Conservation (phyloP, 2,888 invertebrate species). For the Cetonia aurata region DNA sequence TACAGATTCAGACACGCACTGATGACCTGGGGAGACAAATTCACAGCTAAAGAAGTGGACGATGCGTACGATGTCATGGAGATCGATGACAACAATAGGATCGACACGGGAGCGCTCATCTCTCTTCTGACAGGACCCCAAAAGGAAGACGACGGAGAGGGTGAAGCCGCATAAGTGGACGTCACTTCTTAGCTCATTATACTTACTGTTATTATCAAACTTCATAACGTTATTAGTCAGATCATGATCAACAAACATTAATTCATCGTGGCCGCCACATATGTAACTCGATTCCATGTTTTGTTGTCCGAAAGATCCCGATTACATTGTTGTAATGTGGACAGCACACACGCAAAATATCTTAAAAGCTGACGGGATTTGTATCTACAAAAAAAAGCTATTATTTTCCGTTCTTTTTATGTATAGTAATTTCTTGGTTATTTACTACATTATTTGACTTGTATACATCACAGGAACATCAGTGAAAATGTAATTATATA, state of each 20-base stretch:
- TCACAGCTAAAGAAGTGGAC: slow-evolving; percentile 88
- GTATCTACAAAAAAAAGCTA: too few relatives aligned
- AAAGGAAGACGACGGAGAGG: slow-evolving; percentile 75
- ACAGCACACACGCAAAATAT: slow-evolving; percentile 18
- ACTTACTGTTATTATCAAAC: slow-evolving; percentile 14
- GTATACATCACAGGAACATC: slow-evolving; percentile 9
- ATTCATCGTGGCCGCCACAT: slow-evolving; percentile 33
- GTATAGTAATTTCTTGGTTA: slow-evolving; percentile 15
- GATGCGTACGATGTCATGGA: slow-evolving; percentile 95
- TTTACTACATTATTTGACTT: slow-evolving; percentile 6
- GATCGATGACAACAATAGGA: slow-evolving; percentile 90
- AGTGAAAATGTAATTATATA: slow-evolving; percentile 35
- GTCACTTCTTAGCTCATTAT: slow-evolving; percentile 17
- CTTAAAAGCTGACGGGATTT: slow-evolving; percentile 23
- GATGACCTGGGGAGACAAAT: slow-evolving; percentile 95
- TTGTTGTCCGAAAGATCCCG: slow-evolving; percentile 11
- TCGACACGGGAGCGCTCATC: slow-evolving; percentile 89
- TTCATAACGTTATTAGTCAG: slow-evolving; percentile 28
- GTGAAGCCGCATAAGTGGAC: slow-evolving; percentile 63
- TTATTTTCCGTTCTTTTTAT: slow-evolving; percentile 28
- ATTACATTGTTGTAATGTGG: slow-evolving; percentile 8
- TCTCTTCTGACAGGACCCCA: slow-evolving; percentile 82
- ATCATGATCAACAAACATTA: slow-evolving; percentile 16
- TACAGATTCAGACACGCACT: slow-evolving; percentile 86
- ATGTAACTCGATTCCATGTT: slow-evolving; percentile 30